phyloP scores from a whole-genome alignment of 2,797 vertebrate genomes.

The Heliangelus exortis region DNA sequence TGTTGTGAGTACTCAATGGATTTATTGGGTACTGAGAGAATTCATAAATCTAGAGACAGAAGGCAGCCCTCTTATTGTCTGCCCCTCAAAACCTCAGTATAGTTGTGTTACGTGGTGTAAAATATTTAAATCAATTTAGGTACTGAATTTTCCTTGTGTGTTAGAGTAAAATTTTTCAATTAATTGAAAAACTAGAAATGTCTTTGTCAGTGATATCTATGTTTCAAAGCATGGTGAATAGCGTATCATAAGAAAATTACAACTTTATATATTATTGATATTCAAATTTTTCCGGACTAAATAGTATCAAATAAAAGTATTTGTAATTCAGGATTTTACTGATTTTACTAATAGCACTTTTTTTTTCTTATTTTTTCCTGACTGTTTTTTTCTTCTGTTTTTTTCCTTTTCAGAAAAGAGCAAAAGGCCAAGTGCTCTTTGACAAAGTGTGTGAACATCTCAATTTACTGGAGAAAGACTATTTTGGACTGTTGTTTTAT shows the following conservation, averaged over 20 bases:
- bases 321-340: not conserved
- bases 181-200: not conserved
- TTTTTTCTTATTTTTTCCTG: not conserved
- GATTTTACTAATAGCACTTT: not conserved
- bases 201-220: not conserved
- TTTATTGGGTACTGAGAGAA: not conserved
- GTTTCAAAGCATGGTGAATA: not conserved
- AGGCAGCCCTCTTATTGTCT: not conserved
- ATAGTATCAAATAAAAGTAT: fast-evolving
- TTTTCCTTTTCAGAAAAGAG: constrained; percentile 84
- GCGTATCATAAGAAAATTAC: not conserved
- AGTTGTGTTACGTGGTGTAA: not conserved
- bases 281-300: not conserved
- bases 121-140: not conserved
- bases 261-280: not conserved
- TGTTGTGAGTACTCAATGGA: not conserved
- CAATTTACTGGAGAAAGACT: constrained; percentile 96
- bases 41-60: not conserved
- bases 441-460: constrained; percentile 93
- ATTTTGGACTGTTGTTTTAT: constrained; percentile 90
- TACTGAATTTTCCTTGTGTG: not conserved
- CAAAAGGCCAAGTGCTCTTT: constrained; percentile 91
- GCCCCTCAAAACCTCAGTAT: no score
- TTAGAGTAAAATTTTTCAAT: not conserved
- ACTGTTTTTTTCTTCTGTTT: not conserved